Conservation (phyloP, 2,888 invertebrate genomes). For the Sphecodes monilicornis region DNA sequence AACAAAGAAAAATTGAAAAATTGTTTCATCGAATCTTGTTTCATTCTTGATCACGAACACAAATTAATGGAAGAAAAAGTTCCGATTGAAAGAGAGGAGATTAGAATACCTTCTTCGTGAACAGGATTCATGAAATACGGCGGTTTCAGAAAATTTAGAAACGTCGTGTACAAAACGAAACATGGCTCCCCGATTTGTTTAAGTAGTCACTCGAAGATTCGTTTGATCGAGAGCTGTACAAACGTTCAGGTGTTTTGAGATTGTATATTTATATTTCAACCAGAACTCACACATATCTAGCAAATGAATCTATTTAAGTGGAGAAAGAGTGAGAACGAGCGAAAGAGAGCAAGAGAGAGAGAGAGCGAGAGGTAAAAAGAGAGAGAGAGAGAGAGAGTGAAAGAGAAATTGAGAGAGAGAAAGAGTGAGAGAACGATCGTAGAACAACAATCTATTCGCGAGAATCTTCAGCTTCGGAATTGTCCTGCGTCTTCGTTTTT, state of each 20-base stretch:
- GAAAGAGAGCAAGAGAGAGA: background rate
- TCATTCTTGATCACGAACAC: no score
- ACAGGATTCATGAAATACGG: background rate
- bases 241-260: slow-evolving; percentile 48
- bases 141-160: background rate
- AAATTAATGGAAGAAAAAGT: background rate
- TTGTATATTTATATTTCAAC: slow-evolving; percentile 65
- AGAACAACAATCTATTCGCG: slow-evolving; percentile 25
- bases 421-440: background rate
- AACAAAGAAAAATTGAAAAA: no score
- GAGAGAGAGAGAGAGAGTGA: background rate
- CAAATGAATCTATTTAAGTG: slow-evolving; percentile 41
- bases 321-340: slow-evolving; percentile 12
- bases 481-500: slow-evolving; percentile 25
- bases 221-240: slow-evolving; percentile 22
- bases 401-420: background rate
- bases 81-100: background rate
- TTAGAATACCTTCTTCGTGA: background rate
- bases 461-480: slow-evolving; percentile 32
- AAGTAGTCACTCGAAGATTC: slow-evolving; percentile 23
- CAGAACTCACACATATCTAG: slow-evolving; percentile 67
- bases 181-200: slow-evolving; percentile 6
- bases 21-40: no score
- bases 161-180: background rate
- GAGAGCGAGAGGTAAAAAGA: background rate